Base-by-base conservation (phyloP, 1,140 invertebrate genomes). In the Sycobia sp. region DNA sequence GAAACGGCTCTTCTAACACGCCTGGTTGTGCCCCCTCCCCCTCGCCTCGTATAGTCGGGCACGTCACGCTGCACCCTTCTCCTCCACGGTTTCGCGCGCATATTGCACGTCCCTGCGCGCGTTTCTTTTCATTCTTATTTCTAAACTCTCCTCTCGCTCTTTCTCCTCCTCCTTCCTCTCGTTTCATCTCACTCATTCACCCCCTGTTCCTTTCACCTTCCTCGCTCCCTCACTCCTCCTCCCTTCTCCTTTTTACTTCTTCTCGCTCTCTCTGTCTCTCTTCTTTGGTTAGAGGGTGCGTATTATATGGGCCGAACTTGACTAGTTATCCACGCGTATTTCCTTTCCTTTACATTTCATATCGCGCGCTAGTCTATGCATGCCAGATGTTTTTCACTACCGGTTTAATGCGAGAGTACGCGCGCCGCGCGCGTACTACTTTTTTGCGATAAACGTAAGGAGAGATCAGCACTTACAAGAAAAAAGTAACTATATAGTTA, bases 381-480 rank as follows among this genome's bases (percentile, higher is more conserved):
- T 66, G 41, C 73, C 76, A 80, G 78, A 75, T 80, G 78, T 77
- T 69, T 69, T 69, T n/a, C n/a, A n/a, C 59, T 77, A 70, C 71
- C 72, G 73, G 72, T 76, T 71, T 67, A n/a, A n/a, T n/a, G n/a
- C n/a, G n/a, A n/a, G n/a, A n/a, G n/a, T n/a, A n/a, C n/a, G n/a
- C n/a, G n/a, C n/a, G n/a, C n/a, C n/a, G n/a, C n/a, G n/a, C n/a
- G n/a, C n/a, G n/a, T n/a, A n/a, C n/a, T n/a, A n/a, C n/a, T n/a
- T n/a, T n/a, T n/a, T n/a, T n/a, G n/a, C n/a, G n/a, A n/a, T n/a
- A n/a, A n/a, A n/a, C n/a, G n/a, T n/a, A n/a, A n/a, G n/a, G n/a
- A n/a, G n/a, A n/a, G n/a, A n/a, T n/a, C n/a, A n/a, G n/a, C n/a
- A n/a, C n/a, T n/a, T n/a, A n/a, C n/a, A n/a, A n/a, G n/a, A n/a